Conservation (phyloP, 2,888 invertebrate genomes). For the Aphodius sticticus region DNA sequence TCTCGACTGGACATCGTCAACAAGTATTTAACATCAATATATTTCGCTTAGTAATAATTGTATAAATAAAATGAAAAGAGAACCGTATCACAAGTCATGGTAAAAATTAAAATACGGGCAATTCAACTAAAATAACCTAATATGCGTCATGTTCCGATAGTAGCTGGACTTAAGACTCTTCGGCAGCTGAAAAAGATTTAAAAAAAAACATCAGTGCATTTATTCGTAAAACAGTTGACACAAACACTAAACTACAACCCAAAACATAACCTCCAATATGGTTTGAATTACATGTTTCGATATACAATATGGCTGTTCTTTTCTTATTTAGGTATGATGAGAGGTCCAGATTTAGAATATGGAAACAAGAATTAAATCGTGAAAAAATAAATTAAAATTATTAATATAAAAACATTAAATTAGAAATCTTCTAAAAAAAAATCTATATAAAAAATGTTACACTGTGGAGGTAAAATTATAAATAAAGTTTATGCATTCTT, state of each 20-base stretch:
- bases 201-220: not conserved
- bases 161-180: slow-evolving; percentile 31
- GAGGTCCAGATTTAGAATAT: too few species aligned
- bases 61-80: not conserved
- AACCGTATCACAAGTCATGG: not conserved
- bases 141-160: slow-evolving; percentile 26
- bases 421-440: too few species aligned
- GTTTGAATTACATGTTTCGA: too few species aligned
- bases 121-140: slow-evolving; percentile 4
- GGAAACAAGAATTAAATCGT: too few species aligned
- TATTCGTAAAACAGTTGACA: not conserved
- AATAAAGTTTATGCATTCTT: too few species aligned
- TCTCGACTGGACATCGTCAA: not conserved
- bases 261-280: not conserved
- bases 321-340: too few species aligned
- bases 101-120: slow-evolving; percentile 4
- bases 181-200: slow-evolving; percentile 32
- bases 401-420: too few species aligned
- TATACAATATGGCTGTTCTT: too few species aligned
- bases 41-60: not conserved
- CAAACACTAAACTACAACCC: not conserved
- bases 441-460: too few species aligned
- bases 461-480: too few species aligned
- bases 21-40: not conserved
- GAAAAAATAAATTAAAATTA: too few species aligned